phyloP scores from a whole-genome alignment of 30 jellyfish, hydroid and myxozoan species.

The Hydractinia symbiolongicarpus region DNA sequence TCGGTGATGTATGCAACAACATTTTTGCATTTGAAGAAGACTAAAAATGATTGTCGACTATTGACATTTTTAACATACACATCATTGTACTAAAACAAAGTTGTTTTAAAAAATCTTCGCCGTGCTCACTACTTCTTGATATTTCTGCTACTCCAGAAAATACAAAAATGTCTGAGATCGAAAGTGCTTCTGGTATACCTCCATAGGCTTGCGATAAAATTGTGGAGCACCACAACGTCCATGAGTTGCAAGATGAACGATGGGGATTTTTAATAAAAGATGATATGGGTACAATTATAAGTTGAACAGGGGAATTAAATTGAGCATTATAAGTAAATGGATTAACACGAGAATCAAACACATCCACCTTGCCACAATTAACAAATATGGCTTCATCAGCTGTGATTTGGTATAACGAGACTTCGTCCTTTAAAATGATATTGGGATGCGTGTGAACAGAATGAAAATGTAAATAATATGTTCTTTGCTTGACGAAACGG shows the following conservation, averaged over 20 bases:
- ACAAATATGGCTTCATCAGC: constrained; percentile 5
- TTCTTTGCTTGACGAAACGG: background rate
- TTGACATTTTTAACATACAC: background rate
- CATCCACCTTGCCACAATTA: constrained; percentile 9
- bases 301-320: background rate
- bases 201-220: background rate
- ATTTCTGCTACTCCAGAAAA: constrained; percentile 16
- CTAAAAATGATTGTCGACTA: background rate
- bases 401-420: constrained; percentile 3
- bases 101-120: background rate
- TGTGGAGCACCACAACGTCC: constrained; percentile 27
- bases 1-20: constrained; percentile 5
- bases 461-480: background rate
- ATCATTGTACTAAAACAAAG: background rate
- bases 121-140: background rate
- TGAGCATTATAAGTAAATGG: background rate
- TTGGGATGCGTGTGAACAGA: background rate
- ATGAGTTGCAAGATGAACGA: constrained; percentile 12
- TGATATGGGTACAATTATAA: constrained; percentile 1
- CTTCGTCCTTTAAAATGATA: constrained; percentile 4
- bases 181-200: background rate
- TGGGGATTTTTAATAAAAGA: constrained; percentile 1
- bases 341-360: background rate
- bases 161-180: background rate
- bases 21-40: constrained; percentile 2